Conservation (phyloP, 2,888 invertebrate genomes). For the Stratiomys singularior region DNA sequence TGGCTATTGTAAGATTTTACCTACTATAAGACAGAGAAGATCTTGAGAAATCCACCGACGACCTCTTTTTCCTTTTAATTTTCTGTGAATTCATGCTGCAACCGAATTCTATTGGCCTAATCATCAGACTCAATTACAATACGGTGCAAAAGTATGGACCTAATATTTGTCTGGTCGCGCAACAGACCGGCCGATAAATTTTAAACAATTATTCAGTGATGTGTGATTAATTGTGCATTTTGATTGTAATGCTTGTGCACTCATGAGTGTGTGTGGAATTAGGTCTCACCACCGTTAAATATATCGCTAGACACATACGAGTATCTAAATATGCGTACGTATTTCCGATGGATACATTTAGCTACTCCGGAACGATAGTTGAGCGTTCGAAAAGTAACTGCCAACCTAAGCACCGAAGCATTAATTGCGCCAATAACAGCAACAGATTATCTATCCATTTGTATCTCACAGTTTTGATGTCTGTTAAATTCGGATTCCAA, state of each 20-base stretch:
- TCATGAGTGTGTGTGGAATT: slow-evolving; percentile 4
- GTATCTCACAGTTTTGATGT: background rate
- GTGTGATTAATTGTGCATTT: slow-evolving; percentile 11
- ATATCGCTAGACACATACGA: background rate
- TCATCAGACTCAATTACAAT: background rate
- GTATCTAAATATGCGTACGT: background rate
- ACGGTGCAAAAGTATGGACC: background rate
- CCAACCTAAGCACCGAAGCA: background rate
- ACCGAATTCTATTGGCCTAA: background rate
- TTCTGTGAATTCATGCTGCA: background rate
- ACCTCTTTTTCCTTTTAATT: background rate
- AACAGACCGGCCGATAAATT: background rate
- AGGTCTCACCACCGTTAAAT: slow-evolving; percentile 11
- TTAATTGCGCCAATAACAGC: background rate
- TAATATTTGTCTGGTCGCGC: background rate
- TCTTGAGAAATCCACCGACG: background rate
- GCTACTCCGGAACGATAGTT: no score
- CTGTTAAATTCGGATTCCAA: background rate
- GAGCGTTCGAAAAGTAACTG: background rate
- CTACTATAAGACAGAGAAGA: no score
- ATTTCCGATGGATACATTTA: no score
- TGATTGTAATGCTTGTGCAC: slow-evolving; percentile 14
- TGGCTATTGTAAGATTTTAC: no score
- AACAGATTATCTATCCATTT: background rate
- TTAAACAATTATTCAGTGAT: background rate